A percentile compares a stretch with the other conserved stretches of the same genome.
Conservation (phyloP, 2,113 vertebrate species). For the Alligator sinensis region DNA sequence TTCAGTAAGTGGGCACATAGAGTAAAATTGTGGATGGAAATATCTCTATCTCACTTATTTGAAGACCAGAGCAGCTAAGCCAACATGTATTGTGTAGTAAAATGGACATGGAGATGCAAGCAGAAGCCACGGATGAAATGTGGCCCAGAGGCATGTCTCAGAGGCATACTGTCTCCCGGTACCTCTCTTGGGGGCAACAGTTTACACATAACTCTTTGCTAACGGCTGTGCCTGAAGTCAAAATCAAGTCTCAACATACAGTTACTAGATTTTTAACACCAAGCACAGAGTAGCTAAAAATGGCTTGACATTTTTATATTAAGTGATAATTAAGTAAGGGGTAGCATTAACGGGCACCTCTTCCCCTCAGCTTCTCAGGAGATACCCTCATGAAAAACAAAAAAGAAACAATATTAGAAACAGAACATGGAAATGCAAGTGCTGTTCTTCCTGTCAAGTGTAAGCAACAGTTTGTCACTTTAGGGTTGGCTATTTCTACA, state of each 20-base stretch:
- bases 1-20: too few species aligned
- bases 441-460: background rate
- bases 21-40: too few species aligned
- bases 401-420: background rate
- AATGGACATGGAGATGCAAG: background rate
- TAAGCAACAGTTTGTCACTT: background rate
- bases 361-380: background rate
- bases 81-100: fast-evolving
- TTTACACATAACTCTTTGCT: background rate
- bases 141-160: fast-evolving
- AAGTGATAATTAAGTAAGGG: background rate
- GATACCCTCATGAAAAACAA: background rate
- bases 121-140: fast-evolving
- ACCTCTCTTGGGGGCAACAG: background rate
- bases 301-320: background rate
- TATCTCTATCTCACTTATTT: background rate
- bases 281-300: background rate
- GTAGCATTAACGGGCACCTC: background rate
- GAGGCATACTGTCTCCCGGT: background rate
- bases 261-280: background rate
- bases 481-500: background rate
- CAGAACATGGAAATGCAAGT: fast-evolving
- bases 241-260: background rate
- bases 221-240: fast-evolving
- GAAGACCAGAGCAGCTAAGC: background rate